phyloP scores from a whole-genome alignment of 2,888 invertebrate species.

The Oxycera nigricornis region DNA sequence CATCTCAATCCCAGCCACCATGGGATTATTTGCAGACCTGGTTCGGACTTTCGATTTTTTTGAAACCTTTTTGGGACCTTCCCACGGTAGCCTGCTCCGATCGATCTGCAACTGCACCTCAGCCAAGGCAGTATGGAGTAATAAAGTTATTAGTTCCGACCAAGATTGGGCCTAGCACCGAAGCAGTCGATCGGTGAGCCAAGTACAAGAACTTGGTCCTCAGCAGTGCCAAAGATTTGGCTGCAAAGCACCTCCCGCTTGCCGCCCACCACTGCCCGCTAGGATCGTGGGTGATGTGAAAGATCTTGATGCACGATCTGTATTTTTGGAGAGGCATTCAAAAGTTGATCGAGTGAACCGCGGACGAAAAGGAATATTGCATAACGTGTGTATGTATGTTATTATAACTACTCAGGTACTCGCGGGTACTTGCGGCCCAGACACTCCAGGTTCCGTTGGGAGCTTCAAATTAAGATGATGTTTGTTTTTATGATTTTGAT shows the following conservation, averaged over 20 bases:
- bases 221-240: background rate
- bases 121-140: constrained; percentile 15
- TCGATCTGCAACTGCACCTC: background rate
- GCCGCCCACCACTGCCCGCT: background rate
- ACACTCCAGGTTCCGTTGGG: background rate
- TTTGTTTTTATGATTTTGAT: constrained; percentile 36
- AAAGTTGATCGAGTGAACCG: constrained; percentile 18
- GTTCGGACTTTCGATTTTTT: constrained; percentile 30
- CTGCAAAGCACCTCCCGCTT: background rate
- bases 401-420: constrained; percentile 15
- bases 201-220: constrained; percentile 10
- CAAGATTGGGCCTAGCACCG: constrained; percentile 9
- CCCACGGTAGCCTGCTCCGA: constrained; percentile 41
- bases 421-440: background rate
- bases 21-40: constrained; percentile 3
- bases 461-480: constrained; percentile 37
- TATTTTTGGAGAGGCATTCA: constrained; percentile 10
- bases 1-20: background rate
- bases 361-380: constrained; percentile 26
- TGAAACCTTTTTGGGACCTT: constrained; percentile 40
- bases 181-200: background rate
- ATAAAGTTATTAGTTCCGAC: constrained; percentile 40
- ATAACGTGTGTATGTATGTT: constrained; percentile 12
- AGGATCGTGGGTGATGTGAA: constrained; percentile 44
- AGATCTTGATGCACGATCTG: constrained; percentile 45